phyloP scores from a whole-genome alignment of 2,113 vertebrate genomes.

The Centropus bengalensis region DNA sequence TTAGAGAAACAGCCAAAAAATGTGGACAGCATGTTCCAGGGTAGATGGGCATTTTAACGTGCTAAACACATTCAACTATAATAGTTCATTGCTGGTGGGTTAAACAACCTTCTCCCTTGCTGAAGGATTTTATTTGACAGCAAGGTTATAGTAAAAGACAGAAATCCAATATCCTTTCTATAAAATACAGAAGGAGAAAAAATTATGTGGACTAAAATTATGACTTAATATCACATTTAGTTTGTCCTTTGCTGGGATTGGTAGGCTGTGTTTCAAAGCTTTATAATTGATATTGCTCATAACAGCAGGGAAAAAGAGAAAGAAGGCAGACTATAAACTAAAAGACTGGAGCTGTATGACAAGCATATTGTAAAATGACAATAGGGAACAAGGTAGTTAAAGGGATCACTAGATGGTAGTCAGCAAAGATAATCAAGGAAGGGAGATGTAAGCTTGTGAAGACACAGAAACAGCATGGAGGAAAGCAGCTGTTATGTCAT shows the following conservation, averaged over 20 bases:
- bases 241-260: constrained; percentile 56
- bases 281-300: constrained; percentile 59
- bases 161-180: constrained; percentile 63
- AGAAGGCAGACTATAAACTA: constrained; percentile 12
- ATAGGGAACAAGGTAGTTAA: not conserved
- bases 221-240: constrained; percentile 55
- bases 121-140: constrained; percentile 60
- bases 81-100: constrained; percentile 38
- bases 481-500: not conserved
- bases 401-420: constrained; percentile 23
- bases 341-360: constrained; percentile 19
- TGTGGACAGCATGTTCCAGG: not conserved
- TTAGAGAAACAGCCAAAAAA: not conserved
- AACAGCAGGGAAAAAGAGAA: constrained; percentile 43
- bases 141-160: constrained; percentile 57
- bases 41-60: not conserved
- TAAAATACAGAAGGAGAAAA: constrained; percentile 51
- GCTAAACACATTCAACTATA: constrained; percentile 17
- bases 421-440: not conserved
- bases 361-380: not conserved
- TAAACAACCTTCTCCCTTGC: constrained; percentile 30
- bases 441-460: not conserved
- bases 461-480: not conserved
- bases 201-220: constrained; percentile 41
- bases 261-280: constrained; percentile 49